phyloP scores from a whole-genome alignment of 92 coral and sea anemone genomes.

The Siderastrea siderea region DNA sequence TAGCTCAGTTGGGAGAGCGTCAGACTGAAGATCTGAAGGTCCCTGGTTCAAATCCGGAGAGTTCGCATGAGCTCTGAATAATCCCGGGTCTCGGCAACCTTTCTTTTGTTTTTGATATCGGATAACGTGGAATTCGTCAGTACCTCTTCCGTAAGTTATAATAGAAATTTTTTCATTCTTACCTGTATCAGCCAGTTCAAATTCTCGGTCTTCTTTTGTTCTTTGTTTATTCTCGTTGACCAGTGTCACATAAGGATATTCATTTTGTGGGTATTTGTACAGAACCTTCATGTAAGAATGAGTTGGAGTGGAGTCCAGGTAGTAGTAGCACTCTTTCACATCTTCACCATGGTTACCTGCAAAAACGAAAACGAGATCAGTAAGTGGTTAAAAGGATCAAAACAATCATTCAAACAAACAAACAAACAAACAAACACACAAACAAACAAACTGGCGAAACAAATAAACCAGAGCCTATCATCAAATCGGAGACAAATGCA shows the following conservation, averaged over 20 bases:
- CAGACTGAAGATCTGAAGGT: too few species aligned
- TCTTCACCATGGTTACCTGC: slow-evolving; percentile 98
- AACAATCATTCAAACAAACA: neutral
- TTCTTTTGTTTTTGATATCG: too few species aligned
- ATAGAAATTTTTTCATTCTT: neutral
- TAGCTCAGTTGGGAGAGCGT: too few species aligned
- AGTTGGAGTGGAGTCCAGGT: slow-evolving; percentile 93
- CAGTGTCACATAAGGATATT: slow-evolving; percentile 78
- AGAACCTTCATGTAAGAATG: slow-evolving; percentile 97
- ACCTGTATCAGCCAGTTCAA: slow-evolving; percentile 90
- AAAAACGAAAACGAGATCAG: neutral
- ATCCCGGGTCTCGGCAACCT: too few species aligned
- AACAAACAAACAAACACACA: too few species aligned
- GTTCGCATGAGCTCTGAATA: too few species aligned
- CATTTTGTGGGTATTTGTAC: slow-evolving; percentile 93
- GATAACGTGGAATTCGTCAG: too few species aligned
- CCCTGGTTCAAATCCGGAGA: too few species aligned
- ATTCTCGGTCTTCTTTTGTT: slow-evolving; percentile 78
- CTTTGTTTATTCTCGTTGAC: slow-evolving; percentile 79
- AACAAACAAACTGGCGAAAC: neutral
- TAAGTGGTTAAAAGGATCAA: neutral
- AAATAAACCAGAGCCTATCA: too few species aligned
- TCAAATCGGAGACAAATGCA: neutral
- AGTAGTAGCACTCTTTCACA: slow-evolving; percentile 96
- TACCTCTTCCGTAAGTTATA: too few species aligned